phyloP scores from a whole-genome alignment of 2,797 vertebrate species.

The Okamejei kenojei region DNA sequence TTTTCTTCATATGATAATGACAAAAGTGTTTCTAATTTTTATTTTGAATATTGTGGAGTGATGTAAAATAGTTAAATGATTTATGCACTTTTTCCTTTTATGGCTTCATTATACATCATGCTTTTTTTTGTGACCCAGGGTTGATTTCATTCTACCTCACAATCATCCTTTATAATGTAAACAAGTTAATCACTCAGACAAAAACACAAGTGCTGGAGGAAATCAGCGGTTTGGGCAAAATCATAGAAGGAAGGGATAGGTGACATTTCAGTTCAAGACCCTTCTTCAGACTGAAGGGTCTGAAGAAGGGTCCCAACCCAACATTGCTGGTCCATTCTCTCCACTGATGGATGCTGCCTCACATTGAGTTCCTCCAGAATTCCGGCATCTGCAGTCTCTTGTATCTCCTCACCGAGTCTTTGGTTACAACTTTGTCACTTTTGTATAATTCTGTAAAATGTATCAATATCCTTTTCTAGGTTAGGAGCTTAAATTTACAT shows the following conservation, averaged over 20 bases:
- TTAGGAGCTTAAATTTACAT: not conserved
- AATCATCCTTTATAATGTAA: not conserved
- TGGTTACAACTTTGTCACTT: not conserved
- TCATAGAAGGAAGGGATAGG: no score
- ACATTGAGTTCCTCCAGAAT: no score
- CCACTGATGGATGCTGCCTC: no score
- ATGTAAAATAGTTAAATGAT: not conserved
- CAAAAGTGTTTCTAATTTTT: not conserved
- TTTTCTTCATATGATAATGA: not conserved
- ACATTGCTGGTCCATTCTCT: no score
- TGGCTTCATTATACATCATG: not conserved
- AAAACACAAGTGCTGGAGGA: no score
- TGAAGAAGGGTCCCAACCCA: no score
- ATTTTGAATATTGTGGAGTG: not conserved
- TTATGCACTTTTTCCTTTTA: not conserved
- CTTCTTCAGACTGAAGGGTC: no score
- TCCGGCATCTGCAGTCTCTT: no score
- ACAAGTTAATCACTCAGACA: not conserved
- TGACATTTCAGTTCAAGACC: no score
- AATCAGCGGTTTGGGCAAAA: no score
- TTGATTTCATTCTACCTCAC: not conserved
- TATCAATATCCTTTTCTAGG: not conserved
- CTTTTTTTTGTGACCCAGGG: not conserved
- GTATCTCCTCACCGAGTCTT: not conserved
- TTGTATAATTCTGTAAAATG: not conserved